These are phyloP conservation scores for Malaclemys terrapin DNA, from an alignment of 2,113 vertebrate genomes.

Conservation along the genomic window DNA sequence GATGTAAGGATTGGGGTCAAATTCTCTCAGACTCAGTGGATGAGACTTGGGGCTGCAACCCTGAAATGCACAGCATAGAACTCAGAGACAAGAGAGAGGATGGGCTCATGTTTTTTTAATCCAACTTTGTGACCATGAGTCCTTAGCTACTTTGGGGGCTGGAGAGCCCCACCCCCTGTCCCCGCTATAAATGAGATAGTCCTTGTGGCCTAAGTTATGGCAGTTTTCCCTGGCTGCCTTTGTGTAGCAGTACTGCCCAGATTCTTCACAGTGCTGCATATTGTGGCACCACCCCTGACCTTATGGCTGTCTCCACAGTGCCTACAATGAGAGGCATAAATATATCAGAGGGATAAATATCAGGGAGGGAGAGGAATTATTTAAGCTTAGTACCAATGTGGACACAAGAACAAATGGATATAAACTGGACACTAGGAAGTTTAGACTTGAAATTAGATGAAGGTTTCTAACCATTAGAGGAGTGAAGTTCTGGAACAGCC, in stretches of 20 bases:
- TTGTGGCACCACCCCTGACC: not conserved
- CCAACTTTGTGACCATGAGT: not conserved
- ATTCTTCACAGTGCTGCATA: not conserved
- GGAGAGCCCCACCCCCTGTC: not conserved
- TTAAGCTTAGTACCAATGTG: too few relatives aligned
- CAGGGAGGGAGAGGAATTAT: too few relatives aligned
- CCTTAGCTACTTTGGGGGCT: not conserved
- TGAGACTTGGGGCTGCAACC: not conserved
- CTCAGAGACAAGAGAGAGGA: not conserved
- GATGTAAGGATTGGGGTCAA: not conserved
- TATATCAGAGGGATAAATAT: too few relatives aligned
- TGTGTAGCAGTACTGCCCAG: not conserved
- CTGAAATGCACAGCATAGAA: not conserved
- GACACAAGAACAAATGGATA: too few relatives aligned
- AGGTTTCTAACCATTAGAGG: too few relatives aligned
- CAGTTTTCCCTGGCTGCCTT: not conserved
- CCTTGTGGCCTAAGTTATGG: not conserved
- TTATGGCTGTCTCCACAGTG: not conserved
- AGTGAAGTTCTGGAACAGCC: too few relatives aligned
- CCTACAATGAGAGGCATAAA: not conserved
- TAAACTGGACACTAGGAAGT: too few relatives aligned
- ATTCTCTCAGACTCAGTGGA: not conserved
- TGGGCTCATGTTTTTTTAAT: not conserved
- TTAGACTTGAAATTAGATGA: too few relatives aligned
- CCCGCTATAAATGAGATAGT: not conserved